These are phyloP conservation scores for Eucidaris tribuloides DNA, from an alignment of 35 echinoderm and acorn worm genomes.

Conservation along the genomic window DNA sequence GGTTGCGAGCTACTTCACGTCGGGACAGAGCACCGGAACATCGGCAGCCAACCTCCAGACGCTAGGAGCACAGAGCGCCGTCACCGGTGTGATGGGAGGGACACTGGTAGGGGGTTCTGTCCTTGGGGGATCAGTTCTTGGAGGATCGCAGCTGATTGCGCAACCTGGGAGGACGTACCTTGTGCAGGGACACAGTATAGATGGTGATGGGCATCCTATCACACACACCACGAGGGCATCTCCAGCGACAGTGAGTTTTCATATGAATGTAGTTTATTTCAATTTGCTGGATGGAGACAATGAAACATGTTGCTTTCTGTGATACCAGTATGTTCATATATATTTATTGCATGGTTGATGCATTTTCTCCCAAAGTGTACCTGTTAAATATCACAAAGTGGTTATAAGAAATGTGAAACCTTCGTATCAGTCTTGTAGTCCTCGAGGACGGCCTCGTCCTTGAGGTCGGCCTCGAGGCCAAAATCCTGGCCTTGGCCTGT, in stretches of 20 bases:
- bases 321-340: no score
- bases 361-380: no score
- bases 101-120: constrained; percentile 48
- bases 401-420: no score
- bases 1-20: constrained; percentile 74
- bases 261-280: constrained; percentile 1
- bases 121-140: constrained; percentile 63
- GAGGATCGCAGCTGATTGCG: constrained; percentile 78
- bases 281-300: not conserved
- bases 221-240: constrained; percentile 98
- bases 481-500: no score
- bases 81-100: constrained; percentile 47
- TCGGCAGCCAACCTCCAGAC: constrained; percentile 74
- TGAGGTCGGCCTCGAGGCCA: no score
- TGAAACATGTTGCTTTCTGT: not conserved
- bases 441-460: no score
- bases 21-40: constrained; percentile 29
- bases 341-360: no score
- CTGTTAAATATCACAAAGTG: no score
- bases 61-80: constrained; percentile 60
- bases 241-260: constrained; percentile 91
- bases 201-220: constrained; percentile 81
- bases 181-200: constrained; percentile 79
- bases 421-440: no score
- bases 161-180: constrained; percentile 88